Percentiles rank a stretch among this genome's conserved stretches.
These are phyloP conservation scores for Pangasius krempfi DNA, from an alignment of 2,797 vertebrate species.

Conservation along the genomic window DNA sequence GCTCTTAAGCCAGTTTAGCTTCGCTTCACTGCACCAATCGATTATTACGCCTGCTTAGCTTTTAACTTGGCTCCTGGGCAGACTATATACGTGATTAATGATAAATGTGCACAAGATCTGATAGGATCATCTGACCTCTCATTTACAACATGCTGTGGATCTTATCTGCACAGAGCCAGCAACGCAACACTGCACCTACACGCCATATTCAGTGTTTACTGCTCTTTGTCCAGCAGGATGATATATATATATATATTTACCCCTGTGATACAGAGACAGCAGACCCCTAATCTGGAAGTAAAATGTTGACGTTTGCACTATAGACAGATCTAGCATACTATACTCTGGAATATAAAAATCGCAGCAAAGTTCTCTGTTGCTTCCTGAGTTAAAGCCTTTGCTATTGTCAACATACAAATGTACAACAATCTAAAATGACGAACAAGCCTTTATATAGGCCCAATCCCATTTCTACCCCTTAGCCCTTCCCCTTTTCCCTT, in stretches of 20 bases:
- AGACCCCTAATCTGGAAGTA: background rate
- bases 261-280: background rate
- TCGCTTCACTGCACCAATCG: slow-evolving; percentile 17
- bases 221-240: background rate
- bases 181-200: background rate
- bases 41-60: slow-evolving; percentile 36
- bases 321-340: background rate
- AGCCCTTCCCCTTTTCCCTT: too few species aligned
- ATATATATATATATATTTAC: background rate
- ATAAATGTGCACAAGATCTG: background rate
- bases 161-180: slow-evolving; percentile 4
- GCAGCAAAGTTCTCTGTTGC: too few species aligned
- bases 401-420: too few species aligned
- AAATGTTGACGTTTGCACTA: background rate
- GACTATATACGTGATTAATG: slow-evolving; percentile 17
- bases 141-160: slow-evolving; percentile 13
- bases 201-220: background rate
- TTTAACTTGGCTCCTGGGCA: slow-evolving; percentile 25
- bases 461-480: too few species aligned
- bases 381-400: too few species aligned
- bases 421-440: too few species aligned
- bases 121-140: slow-evolving; percentile 25
- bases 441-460: too few species aligned
- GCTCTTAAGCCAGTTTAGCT: slow-evolving; percentile 29
- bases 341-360: too few species aligned